phyloP scores from a whole-genome alignment of 1,140 invertebrate genomes.

The Trichoplusia ni region DNA sequence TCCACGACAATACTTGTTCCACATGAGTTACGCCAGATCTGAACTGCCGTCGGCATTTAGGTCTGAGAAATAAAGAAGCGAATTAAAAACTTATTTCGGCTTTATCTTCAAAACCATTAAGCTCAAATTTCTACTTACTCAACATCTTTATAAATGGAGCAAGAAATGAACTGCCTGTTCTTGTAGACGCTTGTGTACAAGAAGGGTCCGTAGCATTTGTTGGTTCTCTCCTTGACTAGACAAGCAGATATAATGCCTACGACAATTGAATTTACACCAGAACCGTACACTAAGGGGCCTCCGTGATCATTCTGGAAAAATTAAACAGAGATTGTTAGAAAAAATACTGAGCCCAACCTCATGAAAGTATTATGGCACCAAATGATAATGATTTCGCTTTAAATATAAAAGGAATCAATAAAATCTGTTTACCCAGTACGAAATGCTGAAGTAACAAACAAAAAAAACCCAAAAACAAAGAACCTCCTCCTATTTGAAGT shows the following conservation, averaged over 20 bases:
- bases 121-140: slow-evolving; percentile 49
- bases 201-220: slow-evolving; percentile 73
- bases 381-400: too few relatives aligned
- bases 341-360: too few relatives aligned
- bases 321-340: too few relatives aligned
- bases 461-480: too few relatives aligned
- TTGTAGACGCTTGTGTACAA: slow-evolving; percentile 71
- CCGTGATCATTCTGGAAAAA: slow-evolving; percentile 68
- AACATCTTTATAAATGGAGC: slow-evolving; percentile 68
- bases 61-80: slow-evolving; percentile 43
- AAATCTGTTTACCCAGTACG: too few relatives aligned
- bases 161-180: slow-evolving; percentile 69
- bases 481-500: too few relatives aligned
- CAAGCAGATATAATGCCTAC: slow-evolving; percentile 68
- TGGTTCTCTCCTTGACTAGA: slow-evolving; percentile 64
- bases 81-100: too few relatives aligned
- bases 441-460: too few relatives aligned
- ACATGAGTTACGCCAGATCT: slow-evolving; percentile 65
- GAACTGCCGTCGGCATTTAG: slow-evolving; percentile 71
- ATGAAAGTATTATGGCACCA: too few relatives aligned
- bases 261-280: slow-evolving; percentile 53
- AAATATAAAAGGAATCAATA: too few relatives aligned
- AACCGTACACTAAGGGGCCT: slow-evolving; percentile 62
- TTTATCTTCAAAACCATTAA: too few relatives aligned
- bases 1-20: slow-evolving; percentile 64